Percentiles rank a stretch among this genome's conserved stretches.
phyloP scores from a whole-genome alignment of 2,888 invertebrate genomes.

The Eupithecia vulgata region DNA sequence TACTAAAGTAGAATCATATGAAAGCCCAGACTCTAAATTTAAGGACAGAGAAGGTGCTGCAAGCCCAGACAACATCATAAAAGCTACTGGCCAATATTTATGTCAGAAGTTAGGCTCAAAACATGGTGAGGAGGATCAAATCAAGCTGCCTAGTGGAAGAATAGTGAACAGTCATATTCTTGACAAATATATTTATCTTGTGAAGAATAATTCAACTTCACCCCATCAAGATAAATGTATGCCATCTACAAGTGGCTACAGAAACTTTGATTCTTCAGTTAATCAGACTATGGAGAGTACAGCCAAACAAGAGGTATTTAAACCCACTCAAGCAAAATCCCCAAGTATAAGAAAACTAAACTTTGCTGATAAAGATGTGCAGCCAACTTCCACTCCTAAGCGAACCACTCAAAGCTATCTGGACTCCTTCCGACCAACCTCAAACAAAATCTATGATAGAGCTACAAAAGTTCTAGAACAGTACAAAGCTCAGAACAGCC shows the following conservation, averaged over 20 bases:
- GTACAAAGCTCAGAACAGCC: slow-evolving; percentile 68
- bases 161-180: slow-evolving; percentile 65
- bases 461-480: slow-evolving; percentile 76
- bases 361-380: slow-evolving; percentile 73
- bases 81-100: slow-evolving; percentile 74
- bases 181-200: slow-evolving; percentile 79
- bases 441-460: slow-evolving; percentile 75
- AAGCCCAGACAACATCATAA: slow-evolving; percentile 70
- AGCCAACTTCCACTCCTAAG: slow-evolving; percentile 78
- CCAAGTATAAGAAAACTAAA: slow-evolving; percentile 69
- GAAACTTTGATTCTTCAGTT: slow-evolving; percentile 43
- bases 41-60: slow-evolving; percentile 53
- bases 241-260: slow-evolving; percentile 43
- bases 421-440: slow-evolving; percentile 67
- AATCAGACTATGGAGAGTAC: slow-evolving; percentile 35
- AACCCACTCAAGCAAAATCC: slow-evolving; percentile 54
- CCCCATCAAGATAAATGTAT: slow-evolving; percentile 52
- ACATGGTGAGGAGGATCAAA: slow-evolving; percentile 51
- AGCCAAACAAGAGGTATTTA: slow-evolving; percentile 45
- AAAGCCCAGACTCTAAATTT: slow-evolving; percentile 67
- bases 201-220: slow-evolving; percentile 60
- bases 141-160: slow-evolving; percentile 69
- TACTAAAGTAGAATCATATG: slow-evolving; percentile 75
- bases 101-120: slow-evolving; percentile 66
- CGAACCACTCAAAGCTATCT: slow-evolving; percentile 48